These are phyloP conservation scores for Barnardius zonarius DNA, from an alignment of 2,113 vertebrate genomes.

Conservation along the genomic window DNA sequence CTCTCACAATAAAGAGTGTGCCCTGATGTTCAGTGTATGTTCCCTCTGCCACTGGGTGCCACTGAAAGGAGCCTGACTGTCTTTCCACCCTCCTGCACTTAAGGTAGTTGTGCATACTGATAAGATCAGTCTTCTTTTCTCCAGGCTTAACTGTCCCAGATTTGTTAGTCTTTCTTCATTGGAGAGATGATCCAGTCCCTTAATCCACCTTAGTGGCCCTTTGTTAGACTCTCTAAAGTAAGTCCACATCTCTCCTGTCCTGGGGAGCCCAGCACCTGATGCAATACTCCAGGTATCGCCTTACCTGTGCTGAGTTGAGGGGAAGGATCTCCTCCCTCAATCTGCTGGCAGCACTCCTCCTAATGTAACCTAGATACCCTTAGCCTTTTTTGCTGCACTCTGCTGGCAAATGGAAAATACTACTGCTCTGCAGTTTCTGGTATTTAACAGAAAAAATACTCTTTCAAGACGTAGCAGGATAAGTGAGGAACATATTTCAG, in stretches of 20 bases:
- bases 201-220: neutral
- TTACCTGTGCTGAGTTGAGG: neutral
- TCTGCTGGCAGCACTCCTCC: neutral
- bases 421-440: neutral
- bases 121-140: neutral
- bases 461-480: neutral
- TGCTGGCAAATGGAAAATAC: neutral
- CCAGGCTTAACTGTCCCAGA: neutral
- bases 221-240: neutral
- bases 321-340: rapidly evolving
- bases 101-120: neutral
- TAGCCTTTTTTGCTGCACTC: neutral
- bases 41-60: neutral
- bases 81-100: neutral
- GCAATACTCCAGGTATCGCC: neutral
- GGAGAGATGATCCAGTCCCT: neutral
- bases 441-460: neutral
- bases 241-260: neutral
- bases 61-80: neutral
- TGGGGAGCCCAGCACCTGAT: neutral
- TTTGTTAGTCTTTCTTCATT: neutral
- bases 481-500: neutral
- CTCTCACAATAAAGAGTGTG: neutral
- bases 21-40: neutral
- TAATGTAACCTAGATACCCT: neutral